Base-by-base conservation (phyloP, 2,797 vertebrate genomes). In the Acridotheres tristis region DNA sequence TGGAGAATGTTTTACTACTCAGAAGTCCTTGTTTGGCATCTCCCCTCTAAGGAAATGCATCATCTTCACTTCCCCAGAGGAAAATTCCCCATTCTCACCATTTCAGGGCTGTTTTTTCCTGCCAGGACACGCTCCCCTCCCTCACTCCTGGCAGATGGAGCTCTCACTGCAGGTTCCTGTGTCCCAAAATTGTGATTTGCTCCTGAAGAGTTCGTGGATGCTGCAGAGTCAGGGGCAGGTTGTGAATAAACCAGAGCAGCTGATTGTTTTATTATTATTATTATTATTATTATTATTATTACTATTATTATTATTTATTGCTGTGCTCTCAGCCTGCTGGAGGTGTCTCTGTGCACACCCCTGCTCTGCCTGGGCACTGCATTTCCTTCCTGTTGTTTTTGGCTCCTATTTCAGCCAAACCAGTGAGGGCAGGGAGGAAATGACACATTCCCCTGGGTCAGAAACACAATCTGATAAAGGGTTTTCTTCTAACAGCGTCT, bases 371-470 rank as follows among this genome's bases (percentile, higher is more conserved):
- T 65, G n/a, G 47, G 71, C 43, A 4, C 18, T 65, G 77, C 42
- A 6, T 79, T 86, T 81, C 72, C 68, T 66, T 61, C n/a, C 67
- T 83, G 82, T 75, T 76, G 27, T 7, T 84, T 90, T 82, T 76
- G 85, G 57, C 76, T 82, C 50, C 97, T 97, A 96, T 97, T 98
- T 65, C 97, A 98, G 97, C 97, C 96, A 97, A 98, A 97, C 96
- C 97, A 89, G 97, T 67, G 97, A 97, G 98, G 97, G 96, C 97
- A 67, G 97, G 97, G 98, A 98, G 98, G 98, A 98, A 98, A 98
- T 98, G 96, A 97, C 98, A 97, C 97, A 96, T 98, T 97, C 97
- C 93, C 89, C 30, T 40, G 75, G 89, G 92, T 59, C 50, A 34
- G 38, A 90, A 88, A 69, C 73, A 30, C 12, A 83, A 75, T 50